Conservation (phyloP, 1,140 invertebrate species). For the Orchesella cincta region DNA sequence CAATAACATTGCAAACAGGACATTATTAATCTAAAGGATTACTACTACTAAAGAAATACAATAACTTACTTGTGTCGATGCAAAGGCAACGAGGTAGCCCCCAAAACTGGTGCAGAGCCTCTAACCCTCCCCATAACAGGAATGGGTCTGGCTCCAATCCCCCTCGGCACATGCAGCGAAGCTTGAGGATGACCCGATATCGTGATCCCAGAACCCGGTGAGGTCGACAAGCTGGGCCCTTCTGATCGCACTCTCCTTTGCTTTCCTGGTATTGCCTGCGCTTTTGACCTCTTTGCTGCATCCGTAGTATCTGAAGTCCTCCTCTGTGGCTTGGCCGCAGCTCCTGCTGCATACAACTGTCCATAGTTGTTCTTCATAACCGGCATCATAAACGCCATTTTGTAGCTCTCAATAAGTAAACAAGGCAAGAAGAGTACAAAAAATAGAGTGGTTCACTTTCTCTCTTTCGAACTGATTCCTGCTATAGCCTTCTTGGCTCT, state of each 20-base stretch:
- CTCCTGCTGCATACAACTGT: slow-evolving; percentile 30
- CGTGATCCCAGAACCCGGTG: slow-evolving; percentile 27
- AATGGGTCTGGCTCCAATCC: background rate
- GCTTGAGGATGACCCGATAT: slow-evolving; percentile 4
- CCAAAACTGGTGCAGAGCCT: slow-evolving; percentile 43
- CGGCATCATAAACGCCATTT: slow-evolving; percentile 49
- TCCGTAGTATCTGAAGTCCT: background rate
- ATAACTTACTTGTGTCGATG: slow-evolving; percentile 25
- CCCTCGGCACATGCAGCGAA: background rate
- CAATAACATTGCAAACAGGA: background rate
- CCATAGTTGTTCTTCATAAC: slow-evolving; percentile 48
- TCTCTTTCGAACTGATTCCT: too few relatives aligned
- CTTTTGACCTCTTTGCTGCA: background rate
- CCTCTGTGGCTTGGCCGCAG: background rate
- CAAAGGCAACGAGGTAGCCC: slow-evolving; percentile 31
- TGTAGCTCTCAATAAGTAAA: background rate
- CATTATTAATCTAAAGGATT: background rate
- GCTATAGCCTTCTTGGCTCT: background rate
- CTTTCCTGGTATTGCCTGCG: background rate
- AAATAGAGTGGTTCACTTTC: too few relatives aligned
- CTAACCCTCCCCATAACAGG: slow-evolving; percentile 34
- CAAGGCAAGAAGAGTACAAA: too few relatives aligned
- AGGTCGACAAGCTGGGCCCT: slow-evolving; percentile 41
- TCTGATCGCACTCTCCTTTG: slow-evolving; percentile 40
- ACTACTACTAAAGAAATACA: background rate